Evolutionary conservation across 1,140 invertebrate species (phyloP), one percentile per base, ranked within the genome.

Genomic region (Megalopta genalis): DNA sequence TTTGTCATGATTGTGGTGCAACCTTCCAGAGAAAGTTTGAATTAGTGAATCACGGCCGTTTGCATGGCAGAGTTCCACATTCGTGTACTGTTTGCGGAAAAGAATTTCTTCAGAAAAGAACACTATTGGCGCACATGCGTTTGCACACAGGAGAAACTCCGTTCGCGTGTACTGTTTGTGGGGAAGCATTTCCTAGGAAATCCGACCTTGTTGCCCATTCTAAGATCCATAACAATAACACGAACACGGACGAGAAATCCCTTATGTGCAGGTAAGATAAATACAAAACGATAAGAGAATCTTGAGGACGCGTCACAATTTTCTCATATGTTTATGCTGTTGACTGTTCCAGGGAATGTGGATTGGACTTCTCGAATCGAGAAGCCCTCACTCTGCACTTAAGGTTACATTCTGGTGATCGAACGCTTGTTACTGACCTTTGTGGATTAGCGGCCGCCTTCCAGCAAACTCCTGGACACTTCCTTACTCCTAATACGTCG

Each of bases 11-110:
- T 87, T 97, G 96, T 88, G 96, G 96, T n/a, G 95, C 95, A 68
- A 96, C 96, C 60, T 97, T 97, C 92, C 95, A 96, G 71, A 94
- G 96, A 64, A 97, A 97, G 93, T 97, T 97, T 91, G 96, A 97
- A 91, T 92, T 97, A 76, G 96, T 97, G 37, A 97, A 97, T 91
- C 96, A 97, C 90, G 96, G 96, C 46, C 94, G 96, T 16, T 93
- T 97, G 60, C 96, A 97, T 90, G 96, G 96, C 18, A 94, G 96
- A 66, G 94, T 96, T 71, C 96, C 96, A n/a, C 96, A 97, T 89
- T 95, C 96, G 39, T 97, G 96, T 90, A 95, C 96, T 21, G 95
- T 96, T 71, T 97, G 96, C 88, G 96, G 96, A 14, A 97, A 97
- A 90, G 96, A 97, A 91, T 97, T 97, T 92, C 92, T 97, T 68